These are phyloP conservation scores for Sylvia borin DNA, from an alignment of 2,797 vertebrate genomes.

Conservation along the genomic window DNA sequence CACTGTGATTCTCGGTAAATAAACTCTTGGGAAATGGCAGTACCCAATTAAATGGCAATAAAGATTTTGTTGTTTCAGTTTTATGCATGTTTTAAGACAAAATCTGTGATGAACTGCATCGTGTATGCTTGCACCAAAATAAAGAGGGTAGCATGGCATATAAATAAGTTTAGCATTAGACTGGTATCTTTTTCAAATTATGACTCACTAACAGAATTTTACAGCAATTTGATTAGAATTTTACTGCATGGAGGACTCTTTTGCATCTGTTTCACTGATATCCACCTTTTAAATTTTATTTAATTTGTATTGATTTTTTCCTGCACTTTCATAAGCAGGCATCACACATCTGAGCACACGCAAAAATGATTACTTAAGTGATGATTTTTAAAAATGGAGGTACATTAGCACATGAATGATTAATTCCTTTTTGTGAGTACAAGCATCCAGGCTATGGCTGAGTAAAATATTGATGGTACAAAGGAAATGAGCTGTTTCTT, in stretches of 20 bases:
- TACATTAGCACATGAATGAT: conserved; percentile 70
- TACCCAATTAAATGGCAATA: conserved; percentile 40
- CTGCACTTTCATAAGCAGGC: conserved; percentile 53
- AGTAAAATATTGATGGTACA: conserved; percentile 75
- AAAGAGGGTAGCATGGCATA: neutral
- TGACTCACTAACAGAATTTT: conserved; percentile 16
- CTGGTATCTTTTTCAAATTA: conserved; percentile 18
- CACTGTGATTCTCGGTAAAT: neutral
- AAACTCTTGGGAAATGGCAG: conserved; percentile 19
- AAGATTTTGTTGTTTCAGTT: conserved; percentile 40
- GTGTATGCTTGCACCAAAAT: neutral
- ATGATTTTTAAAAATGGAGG: conserved; percentile 76
- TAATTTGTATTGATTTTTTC: conserved; percentile 66
- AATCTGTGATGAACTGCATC: conserved; percentile 28
- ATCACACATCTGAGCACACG: conserved; percentile 58
- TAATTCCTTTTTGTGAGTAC: conserved; percentile 65
- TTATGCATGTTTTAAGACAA: conserved; percentile 24
- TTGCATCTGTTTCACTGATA: conserved; percentile 49
- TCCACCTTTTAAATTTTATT: conserved; percentile 67
- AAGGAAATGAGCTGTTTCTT: conserved; percentile 77
- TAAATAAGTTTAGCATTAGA: conserved; percentile 17
- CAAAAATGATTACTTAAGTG: conserved; percentile 68
- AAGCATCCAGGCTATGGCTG: conserved; percentile 62
- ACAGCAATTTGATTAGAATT: conserved; percentile 36
- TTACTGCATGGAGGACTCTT: conserved; percentile 12